Evolutionary conservation across 92 coral and sea anemone genomes (phyloP), one percentile per base, ranked within the genome.

Genomic region (Epizoanthus scotinus): DNA sequence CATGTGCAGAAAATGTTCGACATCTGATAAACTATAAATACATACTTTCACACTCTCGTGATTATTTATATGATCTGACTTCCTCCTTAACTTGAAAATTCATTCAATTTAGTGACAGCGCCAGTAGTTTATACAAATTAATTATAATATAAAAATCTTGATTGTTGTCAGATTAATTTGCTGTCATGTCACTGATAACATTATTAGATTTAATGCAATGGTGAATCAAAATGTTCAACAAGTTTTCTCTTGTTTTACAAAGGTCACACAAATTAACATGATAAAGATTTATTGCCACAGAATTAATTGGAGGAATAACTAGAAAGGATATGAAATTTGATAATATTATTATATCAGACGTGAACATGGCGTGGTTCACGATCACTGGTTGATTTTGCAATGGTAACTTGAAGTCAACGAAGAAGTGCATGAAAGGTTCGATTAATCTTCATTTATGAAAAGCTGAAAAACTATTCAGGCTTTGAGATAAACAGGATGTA

Each of bases 181-280:
- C 52, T 47, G 52, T 34, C n/a, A n/a, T 34, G 40, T 47, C 15
- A 10, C 2, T 47, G 52, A 10, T 13, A 47, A 9, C 12, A 47
- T 10, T 47, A 47, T 9, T 47, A 47, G 52, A 47, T 47, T 47
- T 47, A 47, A 47, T 47, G 14, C 52, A 10, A 47, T 47, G 52
- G 15, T 47, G 52, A 47, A 13, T 47, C 52, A 13, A 47, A 47
- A 47, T 9, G 9, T 47, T 47, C 38, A 31, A 26, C 70, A 29
- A 14, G 70, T 64, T 29, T 64, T 64, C 21, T 64, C 70, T 2
- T 64, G 70, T 64, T 63, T 64, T 27, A 13, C 22, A 64, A 64
- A 25, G 27, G 70, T 64, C 70, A 64, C 8, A 17, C 15, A 63
- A 63, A 63, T 64, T 64, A 27, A 64, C 70, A 64, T 64, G 36